Base-by-base conservation (phyloP, 2,797 vertebrate genomes). In the Gallirallus australis region DNA sequence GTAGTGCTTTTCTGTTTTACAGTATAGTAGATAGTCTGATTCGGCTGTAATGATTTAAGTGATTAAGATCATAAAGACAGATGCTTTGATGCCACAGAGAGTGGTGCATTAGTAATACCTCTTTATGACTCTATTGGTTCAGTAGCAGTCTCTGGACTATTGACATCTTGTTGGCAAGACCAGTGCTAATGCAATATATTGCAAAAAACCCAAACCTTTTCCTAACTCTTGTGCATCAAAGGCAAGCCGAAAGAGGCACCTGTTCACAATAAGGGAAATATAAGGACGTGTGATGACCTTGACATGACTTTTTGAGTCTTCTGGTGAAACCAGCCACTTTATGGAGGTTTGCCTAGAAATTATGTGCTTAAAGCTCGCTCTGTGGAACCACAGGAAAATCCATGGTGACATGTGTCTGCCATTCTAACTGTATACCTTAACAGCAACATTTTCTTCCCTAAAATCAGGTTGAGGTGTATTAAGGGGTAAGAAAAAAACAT, bases 161-260 rank as follows among this genome's bases (percentile, higher is more conserved):
- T 90, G 94, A 66, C 86, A 79, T 86, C 59, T 93, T 90, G 12
- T 81, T 95, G 95, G 82, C 85, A 92, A 93, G 77, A 39, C 70
- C 1, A 0, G n/a, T 69, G 63, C 57, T 91, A 88, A 86, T 79
- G 85, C 87, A 96, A 75, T 92, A 52, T 56, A 65, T 72, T 54
- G 39, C 37, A 69, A 89, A 86, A 91, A 33, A 33, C 1, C 0
- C 19, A 53, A 91, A 7, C 24, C 12, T 52, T 81, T 85, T 80
- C 13, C 53, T 85, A 54, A 45, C 47, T 90, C 1, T 66, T 72
- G 42, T 73, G 69, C 47, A 54, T 93, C 42, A 69, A 91, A 94
- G 65, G 19, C 27, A 59, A 86, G 7, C 50, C 78, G 89, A 81
- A 81, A 78, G 79, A 27, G 20, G 30, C 33, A 86, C 20, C 27